Evolutionary conservation across 1,140 invertebrate genomes (phyloP), one percentile per base, ranked within the genome.

Genomic region (Ganaspis sp.): DNA sequence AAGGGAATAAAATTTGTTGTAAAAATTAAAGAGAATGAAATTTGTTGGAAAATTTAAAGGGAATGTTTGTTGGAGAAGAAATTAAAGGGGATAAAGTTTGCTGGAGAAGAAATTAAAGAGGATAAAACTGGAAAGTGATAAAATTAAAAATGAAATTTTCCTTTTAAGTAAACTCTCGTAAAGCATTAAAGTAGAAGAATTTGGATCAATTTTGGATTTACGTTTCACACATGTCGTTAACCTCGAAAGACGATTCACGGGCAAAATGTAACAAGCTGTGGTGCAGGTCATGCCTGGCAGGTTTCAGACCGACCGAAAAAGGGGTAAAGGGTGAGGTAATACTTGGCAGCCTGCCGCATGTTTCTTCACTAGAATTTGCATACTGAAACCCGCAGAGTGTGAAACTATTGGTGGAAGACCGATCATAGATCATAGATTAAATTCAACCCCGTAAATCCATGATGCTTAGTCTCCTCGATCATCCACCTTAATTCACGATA

Each of bases 281-380:
- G 42, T 72, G 23, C 75, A 78, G 74, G 74, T 78, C 75, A 75
- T 80, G 74, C 75, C 76, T 72, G 80, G 70, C 58, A 77, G 76
- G 73, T 74, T 80, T 75, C 73, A 74, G 75, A 38, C 23, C 54
- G 69, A 53, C 54, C 78, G 69, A 83, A 81, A 64, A 29, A 34
- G 58, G 12, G 54, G 19, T 11, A 12, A 64, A 29, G 26, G 11
- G 70, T 34, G 15, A 42, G 45, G 53, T 72, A 72, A 72, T 34
- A 81, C 80, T 80, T 87, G 87, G 87, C 87, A 78, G 78, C 49
- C 72, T 69, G 87, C 87, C 87, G 78, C 79, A 72, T 85, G 84
- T 86, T 87, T 87, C 86, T 86, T 85, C 82, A 72, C 49, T 73
- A 69, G 79, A 78, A 88, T 88, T 88, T 87, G 87, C 85, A 87